A percentile compares a stretch with the other conserved stretches of the same genome.
phyloP scores from a whole-genome alignment of 2,113 vertebrate genomes.

The Rhabdomys dilectus region DNA sequence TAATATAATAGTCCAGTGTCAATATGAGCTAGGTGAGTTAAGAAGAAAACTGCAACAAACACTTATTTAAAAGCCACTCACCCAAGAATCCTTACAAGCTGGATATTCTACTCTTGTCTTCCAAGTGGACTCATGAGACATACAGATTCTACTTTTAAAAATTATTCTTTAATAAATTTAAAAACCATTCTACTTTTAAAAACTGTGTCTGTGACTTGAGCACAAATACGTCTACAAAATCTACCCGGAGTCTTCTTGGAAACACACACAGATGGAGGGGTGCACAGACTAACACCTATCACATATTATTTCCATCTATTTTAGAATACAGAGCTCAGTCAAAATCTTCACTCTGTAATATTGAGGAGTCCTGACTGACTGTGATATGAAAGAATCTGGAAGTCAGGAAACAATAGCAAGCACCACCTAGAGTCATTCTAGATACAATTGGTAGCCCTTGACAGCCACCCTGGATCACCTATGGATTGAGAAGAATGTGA shows the following conservation, averaged over 20 bases:
- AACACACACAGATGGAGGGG: constrained; percentile 24
- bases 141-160: constrained; percentile 13
- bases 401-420: neutral
- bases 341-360: neutral
- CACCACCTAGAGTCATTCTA: neutral
- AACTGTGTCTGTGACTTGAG: constrained; percentile 63
- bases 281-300: constrained; percentile 28
- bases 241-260: constrained; percentile 28
- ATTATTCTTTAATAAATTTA: no score
- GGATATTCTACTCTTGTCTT: constrained; percentile 69
- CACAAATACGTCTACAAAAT: constrained; percentile 42
- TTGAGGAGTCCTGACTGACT: neutral
- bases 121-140: constrained; percentile 57
- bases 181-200: neutral
- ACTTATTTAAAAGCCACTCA: no score
- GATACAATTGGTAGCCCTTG: neutral
- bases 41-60: no score
- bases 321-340: neutral
- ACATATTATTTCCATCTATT: constrained; percentile 47
- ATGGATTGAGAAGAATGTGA: neutral
- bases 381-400: neutral
- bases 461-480: neutral
- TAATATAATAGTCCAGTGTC: no score
- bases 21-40: no score
- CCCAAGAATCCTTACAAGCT: constrained; percentile 50